Evolutionary conservation across 2,797 vertebrate species (phyloP).

Genomic region (Synanceia verrucosa): DNA sequence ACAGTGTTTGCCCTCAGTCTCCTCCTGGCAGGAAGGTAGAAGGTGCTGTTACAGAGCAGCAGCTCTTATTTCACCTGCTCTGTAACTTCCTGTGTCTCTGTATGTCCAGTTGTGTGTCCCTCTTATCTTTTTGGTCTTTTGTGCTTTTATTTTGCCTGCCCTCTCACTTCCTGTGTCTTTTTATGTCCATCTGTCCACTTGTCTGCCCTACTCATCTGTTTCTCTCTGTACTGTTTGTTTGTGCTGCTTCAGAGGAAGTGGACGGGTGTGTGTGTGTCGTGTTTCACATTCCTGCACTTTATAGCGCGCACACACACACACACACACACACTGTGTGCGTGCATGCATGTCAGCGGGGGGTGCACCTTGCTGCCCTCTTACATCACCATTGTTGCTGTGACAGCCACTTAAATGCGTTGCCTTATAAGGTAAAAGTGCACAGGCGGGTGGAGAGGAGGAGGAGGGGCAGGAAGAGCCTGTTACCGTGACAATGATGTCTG

Average conservation of each 20-base stretch:
- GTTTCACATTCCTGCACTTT: constrained; percentile 67
- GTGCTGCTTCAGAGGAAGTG: constrained; percentile 49
- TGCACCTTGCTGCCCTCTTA: constrained; percentile 68
- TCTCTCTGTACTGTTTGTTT: constrained; percentile 22
- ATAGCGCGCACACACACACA: background rate
- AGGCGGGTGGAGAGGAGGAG: constrained; percentile 56
- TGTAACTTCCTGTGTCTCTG: background rate
- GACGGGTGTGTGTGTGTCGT: constrained; percentile 22
- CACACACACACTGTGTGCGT: constrained; percentile 3
- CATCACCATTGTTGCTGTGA: constrained; percentile 71
- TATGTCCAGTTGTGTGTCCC: background rate
- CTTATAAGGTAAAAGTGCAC: constrained; percentile 84
- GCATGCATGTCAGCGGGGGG: constrained; percentile 22
- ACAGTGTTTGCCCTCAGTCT: constrained; percentile 1
- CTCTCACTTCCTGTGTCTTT: background rate
- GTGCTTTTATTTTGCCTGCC: background rate
- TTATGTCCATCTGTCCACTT: background rate
- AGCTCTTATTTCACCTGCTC: background rate
- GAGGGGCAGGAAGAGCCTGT: constrained; percentile 79
- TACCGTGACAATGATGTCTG: constrained; percentile 78
- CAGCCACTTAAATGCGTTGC: constrained; percentile 70
- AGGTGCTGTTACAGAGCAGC: constrained; percentile 3
- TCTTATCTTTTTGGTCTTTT: background rate
- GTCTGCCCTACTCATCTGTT: background rate
- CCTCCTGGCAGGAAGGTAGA: constrained; percentile 24